Evolutionary conservation across 2,888 invertebrate genomes (phyloP), one percentile per base, ranked within the genome.

Genomic region (Prostheceraeus crozeri): DNA sequence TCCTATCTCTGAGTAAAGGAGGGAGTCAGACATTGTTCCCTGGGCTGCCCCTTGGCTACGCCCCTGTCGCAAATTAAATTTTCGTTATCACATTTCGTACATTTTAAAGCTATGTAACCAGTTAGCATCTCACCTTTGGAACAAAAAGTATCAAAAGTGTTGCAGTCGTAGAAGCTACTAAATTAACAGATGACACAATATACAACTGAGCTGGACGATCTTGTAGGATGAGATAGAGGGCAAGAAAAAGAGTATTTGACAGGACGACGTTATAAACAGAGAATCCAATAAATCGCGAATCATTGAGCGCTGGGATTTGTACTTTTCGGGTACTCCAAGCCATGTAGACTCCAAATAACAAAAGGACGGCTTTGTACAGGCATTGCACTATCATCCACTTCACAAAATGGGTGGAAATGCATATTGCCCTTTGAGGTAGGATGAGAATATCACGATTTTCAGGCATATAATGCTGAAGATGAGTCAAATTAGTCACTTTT

Each of bases 341-440:
- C 87, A 89, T 88, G 77, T 87, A 88, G 4, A 87, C 85, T 0
- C 87, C 88, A 59, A 87, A 87, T 30, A 87, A 82, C 23, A 89
- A 80, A 11, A 88, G 80, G 0, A 88, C 80, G 1, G 86, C 87
- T 75, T 89, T 89, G 80, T 88, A 89, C 3, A 84, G 84, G 74
- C 88, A 88, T 1, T 89, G 81, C 0, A 84, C 85, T 54, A 86
- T 84, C 4, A 87, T 79, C 89, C 89, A 89, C 30, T 85, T 85
- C 27, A 84, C 83, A 4, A 85, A 87, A 74, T 87, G 85, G 67
- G 85, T 84, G 1, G 87, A 88, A 67, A 84, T 83, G 76, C 89
- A 89, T 33, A 87, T 83, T 79, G 87, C 87, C 68, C 88, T 84
- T 87, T 88, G 80, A n/a, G n/a, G n/a, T n/a, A n/a, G n/a, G n/a